A percentile compares a stretch with the other conserved stretches of the same genome.
Conservation (phyloP, 30 jellyfish, hydroid and myxozoan genomes). For the Pseudorhiza aurosa region DNA sequence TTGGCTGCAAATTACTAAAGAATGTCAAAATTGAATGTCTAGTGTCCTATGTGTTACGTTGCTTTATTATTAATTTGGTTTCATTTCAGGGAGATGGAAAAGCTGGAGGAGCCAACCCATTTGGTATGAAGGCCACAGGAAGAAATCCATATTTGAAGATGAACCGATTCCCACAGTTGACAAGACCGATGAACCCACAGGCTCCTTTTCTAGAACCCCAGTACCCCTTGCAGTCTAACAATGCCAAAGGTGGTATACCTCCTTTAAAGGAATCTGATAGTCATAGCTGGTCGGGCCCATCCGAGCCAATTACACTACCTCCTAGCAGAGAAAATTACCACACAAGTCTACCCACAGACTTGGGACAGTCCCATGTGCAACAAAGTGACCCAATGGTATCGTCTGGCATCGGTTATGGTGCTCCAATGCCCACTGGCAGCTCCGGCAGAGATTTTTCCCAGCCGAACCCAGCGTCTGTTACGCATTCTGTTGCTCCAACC, state of each 20-base stretch:
- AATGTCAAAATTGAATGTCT: no score
- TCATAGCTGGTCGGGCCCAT: slow-evolving; percentile 51
- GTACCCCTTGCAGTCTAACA: no score
- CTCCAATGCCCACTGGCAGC: no score
- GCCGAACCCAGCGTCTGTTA: no score
- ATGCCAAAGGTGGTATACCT: no score
- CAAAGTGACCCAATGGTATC: background rate
- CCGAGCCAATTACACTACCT: background rate
- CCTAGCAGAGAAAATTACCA: background rate
- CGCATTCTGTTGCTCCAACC: no score
- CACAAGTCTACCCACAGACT: background rate
- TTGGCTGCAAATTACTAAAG: no score
- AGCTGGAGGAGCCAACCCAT: slow-evolving; percentile 23
- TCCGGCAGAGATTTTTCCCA: no score
- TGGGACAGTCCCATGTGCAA: background rate
- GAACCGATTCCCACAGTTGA: background rate
- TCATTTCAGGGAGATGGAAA: slow-evolving; percentile 7
- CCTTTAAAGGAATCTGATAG: background rate
- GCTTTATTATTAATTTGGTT: no score
- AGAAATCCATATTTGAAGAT: slow-evolving; percentile 31
- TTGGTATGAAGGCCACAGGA: slow-evolving; percentile 37
- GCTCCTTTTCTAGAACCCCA: no score
- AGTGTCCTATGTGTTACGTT: no score
- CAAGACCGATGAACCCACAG: background rate
- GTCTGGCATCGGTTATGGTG: no score